Base-by-base conservation (phyloP, 2,113 vertebrate genomes). In the Marcusenius ussheri region DNA sequence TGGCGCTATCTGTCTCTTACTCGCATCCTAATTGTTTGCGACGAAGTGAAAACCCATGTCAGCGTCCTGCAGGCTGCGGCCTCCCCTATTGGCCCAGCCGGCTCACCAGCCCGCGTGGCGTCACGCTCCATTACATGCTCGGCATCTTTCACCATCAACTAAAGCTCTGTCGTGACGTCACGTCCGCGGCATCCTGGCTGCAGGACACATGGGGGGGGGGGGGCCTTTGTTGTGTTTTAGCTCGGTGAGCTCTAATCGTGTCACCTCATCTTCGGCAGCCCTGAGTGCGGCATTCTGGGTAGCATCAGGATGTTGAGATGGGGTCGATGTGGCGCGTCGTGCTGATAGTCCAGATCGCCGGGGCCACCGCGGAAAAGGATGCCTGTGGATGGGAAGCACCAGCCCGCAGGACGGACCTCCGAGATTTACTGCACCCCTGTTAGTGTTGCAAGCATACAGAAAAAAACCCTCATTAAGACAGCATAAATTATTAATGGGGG, bases 401-500 rank as follows among this genome's bases (percentile, higher is more conserved):
- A n/a, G 2, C 45, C 62, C 74, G 51, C 31, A 9, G 9, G 21
- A 49, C 21, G 51, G 49, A 15, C 66, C 45, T 24, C 31, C 8
- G 74, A 83, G 66, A 53, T 17, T 83, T n/a, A 74, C 50, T 9
- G n/a, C 39, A 27, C 70, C 51, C 74, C 74, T 56, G 88, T 53
- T 83, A 83, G 74, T 89, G 70, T 83, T 50, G 51, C 46, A 74
- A 21, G 47, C 45, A 7, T 77, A 17, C 13, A 89, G 31, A 80
- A 47, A 88, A 27, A 89, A 50, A 50, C 31, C 88, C 88, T 77
- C 88, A 51, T 89, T 89, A 89, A 83, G 88, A 42, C 74, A 24
- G 5, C 27, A 89, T 49, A 89, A 35, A 89, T 89, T 89, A 89
- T 89, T 89, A 53, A 89, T 89, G 88, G 35, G 5, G 15, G 70